These are phyloP conservation scores for Nemotelus pantherinus DNA, from an alignment of 2,888 invertebrate species.

Conservation along the genomic window DNA sequence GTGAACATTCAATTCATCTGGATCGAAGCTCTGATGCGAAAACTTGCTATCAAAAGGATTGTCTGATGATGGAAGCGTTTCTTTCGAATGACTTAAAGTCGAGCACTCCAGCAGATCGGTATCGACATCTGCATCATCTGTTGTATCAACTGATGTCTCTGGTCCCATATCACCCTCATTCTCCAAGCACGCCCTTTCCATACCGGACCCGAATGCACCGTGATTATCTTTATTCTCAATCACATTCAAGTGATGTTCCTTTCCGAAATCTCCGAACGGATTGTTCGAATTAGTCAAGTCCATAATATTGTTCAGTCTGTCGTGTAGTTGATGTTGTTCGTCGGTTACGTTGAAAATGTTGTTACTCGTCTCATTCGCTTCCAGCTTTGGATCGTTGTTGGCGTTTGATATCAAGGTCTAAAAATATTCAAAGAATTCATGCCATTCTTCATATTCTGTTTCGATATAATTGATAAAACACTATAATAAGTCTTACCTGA, in stretches of 20 bases:
- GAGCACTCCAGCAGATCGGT: conserved; percentile 52
- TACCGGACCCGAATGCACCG: conserved; percentile 48
- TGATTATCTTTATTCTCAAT: conserved; percentile 61
- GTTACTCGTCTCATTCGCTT: conserved; percentile 49
- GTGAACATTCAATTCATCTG: conserved; percentile 45
- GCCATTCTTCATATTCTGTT: conserved; percentile 17
- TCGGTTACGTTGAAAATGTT: conserved; percentile 47
- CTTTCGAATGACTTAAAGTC: conserved; percentile 53
- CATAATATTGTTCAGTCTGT: conserved; percentile 36
- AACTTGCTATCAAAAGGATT: conserved; percentile 53
- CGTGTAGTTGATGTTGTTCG: conserved; percentile 39
- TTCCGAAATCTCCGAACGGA: conserved; percentile 3
- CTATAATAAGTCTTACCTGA: conserved; percentile 46
- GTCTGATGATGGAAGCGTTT: conserved; percentile 53
- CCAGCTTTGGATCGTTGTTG: conserved; percentile 48
- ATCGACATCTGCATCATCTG: conserved; percentile 65
- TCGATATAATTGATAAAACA: background rate
- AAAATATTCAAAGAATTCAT: conserved; percentile 25
- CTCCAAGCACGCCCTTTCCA: conserved; percentile 67
- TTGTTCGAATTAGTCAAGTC: conserved; percentile 28
- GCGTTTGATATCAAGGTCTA: conserved; percentile 46
- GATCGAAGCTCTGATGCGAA: conserved; percentile 47
- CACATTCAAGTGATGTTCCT: conserved; percentile 12
- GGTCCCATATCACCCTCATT: conserved; percentile 76
- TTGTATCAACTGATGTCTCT: conserved; percentile 79